Conservation (phyloP, 2,888 invertebrate species). For the Calliopum simillimum region DNA sequence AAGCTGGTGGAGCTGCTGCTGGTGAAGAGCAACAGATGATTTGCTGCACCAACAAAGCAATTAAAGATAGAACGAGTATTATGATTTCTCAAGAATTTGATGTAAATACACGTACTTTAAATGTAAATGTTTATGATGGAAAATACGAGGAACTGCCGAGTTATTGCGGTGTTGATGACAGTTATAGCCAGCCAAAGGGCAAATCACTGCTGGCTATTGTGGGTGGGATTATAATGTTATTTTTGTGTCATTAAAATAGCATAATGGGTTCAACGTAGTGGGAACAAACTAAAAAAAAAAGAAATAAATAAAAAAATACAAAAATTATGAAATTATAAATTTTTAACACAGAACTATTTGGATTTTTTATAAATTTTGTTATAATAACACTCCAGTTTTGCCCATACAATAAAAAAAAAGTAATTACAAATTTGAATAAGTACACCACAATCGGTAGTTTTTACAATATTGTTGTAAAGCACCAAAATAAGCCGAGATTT, state of each 20-base stretch:
- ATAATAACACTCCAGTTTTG: too few relatives aligned
- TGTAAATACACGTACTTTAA: constrained; percentile 23
- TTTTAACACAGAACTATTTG: too few relatives aligned
- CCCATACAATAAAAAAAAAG: too few relatives aligned
- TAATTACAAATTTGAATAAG: too few relatives aligned
- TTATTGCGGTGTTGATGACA: background rate
- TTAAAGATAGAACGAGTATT: constrained; percentile 39
- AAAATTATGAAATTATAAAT: too few relatives aligned
- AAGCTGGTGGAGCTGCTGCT: constrained; percentile 31
- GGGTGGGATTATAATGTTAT: constrained; percentile 35
- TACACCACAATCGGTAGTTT: too few relatives aligned
- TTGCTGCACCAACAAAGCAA: constrained; percentile 30
- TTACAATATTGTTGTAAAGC: too few relatives aligned
- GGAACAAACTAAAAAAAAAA: background rate
- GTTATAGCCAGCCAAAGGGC: background rate
- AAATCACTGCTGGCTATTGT: constrained; percentile 35
- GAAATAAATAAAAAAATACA: too few relatives aligned
- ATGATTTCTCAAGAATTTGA: constrained; percentile 43
- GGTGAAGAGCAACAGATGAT: constrained; percentile 34
- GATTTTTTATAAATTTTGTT: too few relatives aligned
- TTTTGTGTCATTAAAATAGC: constrained; percentile 34
- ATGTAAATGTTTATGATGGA: constrained; percentile 13
- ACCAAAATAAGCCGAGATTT: too few relatives aligned
- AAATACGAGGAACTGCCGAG: constrained; percentile 7
- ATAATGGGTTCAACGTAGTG: constrained; percentile 12